These are phyloP conservation scores for Cenopis cana DNA, from an alignment of 2,888 invertebrate genomes.

Conservation along the genomic window DNA sequence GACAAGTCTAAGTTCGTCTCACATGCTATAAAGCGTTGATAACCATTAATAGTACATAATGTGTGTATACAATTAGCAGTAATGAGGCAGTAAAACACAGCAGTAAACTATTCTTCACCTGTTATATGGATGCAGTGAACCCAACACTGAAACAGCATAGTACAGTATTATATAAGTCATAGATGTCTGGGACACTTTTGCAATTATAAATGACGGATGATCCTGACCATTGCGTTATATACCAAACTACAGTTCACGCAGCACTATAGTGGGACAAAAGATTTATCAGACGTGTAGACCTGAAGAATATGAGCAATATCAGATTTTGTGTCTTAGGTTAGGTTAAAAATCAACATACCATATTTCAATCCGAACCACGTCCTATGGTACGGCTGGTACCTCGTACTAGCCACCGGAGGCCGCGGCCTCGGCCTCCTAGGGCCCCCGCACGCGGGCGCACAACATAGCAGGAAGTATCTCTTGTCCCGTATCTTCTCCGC, in stretches of 20 bases:
- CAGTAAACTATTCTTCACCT: constrained; percentile 9
- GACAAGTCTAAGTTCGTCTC: background rate
- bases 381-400: constrained; percentile 77
- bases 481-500: constrained; percentile 79
- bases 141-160: background rate
- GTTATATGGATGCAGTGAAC: constrained; percentile 16
- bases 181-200: too few relatives aligned
- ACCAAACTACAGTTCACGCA: too few relatives aligned
- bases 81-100: constrained; percentile 17
- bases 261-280: background rate
- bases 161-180: background rate
- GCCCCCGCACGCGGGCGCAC: constrained; percentile 64
- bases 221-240: too few relatives aligned
- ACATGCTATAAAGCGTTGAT: background rate
- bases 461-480: constrained; percentile 74
- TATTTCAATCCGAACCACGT: constrained; percentile 79
- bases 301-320: background rate
- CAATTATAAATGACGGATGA: too few relatives aligned
- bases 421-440: constrained; percentile 57
- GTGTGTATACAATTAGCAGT: constrained; percentile 17
- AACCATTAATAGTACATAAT: constrained; percentile 13
- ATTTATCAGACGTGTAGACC: background rate
- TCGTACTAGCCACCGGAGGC: constrained; percentile 57
- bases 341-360: constrained; percentile 60
- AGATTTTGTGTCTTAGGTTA: background rate